These are phyloP conservation scores for Macaria notata DNA, from an alignment of 2,888 invertebrate genomes.

Conservation along the genomic window DNA sequence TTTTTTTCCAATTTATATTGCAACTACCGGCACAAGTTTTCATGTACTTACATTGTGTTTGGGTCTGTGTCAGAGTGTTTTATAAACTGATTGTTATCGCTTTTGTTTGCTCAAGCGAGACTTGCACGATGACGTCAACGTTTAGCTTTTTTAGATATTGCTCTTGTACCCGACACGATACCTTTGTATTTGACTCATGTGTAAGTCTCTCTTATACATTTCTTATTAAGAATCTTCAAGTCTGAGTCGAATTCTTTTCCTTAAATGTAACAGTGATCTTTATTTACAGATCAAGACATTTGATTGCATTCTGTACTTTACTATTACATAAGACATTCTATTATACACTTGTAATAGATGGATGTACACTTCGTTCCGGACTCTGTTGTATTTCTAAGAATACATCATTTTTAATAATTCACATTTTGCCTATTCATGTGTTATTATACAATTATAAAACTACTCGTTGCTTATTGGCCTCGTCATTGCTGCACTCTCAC, in stretches of 20 bases:
- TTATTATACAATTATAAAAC: constrained; percentile 76
- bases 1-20: constrained; percentile 27
- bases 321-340: constrained; percentile 27
- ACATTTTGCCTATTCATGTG: constrained; percentile 81
- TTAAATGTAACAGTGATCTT: constrained; percentile 39
- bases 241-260: constrained; percentile 54
- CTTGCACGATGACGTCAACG: constrained; percentile 3
- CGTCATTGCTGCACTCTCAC: constrained; percentile 36
- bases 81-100: constrained; percentile 53
- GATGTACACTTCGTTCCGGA: constrained; percentile 56
- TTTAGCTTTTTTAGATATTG: not conserved
- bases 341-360: constrained; percentile 59
- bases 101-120: constrained; percentile 4
- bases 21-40: not conserved
- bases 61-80: constrained; percentile 48
- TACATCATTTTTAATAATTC: constrained; percentile 76
- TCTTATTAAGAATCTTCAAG: constrained; percentile 48
- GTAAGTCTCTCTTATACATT: constrained; percentile 31
- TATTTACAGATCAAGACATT: constrained; percentile 34
- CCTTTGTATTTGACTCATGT: constrained; percentile 1
- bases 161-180: not conserved
- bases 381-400: constrained; percentile 68
- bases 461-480: constrained; percentile 58
- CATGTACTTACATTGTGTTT: constrained; percentile 8
- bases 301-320: constrained; percentile 32